Base-by-base conservation (phyloP, 2,113 vertebrate species). In the Ammodramus savannarum region DNA sequence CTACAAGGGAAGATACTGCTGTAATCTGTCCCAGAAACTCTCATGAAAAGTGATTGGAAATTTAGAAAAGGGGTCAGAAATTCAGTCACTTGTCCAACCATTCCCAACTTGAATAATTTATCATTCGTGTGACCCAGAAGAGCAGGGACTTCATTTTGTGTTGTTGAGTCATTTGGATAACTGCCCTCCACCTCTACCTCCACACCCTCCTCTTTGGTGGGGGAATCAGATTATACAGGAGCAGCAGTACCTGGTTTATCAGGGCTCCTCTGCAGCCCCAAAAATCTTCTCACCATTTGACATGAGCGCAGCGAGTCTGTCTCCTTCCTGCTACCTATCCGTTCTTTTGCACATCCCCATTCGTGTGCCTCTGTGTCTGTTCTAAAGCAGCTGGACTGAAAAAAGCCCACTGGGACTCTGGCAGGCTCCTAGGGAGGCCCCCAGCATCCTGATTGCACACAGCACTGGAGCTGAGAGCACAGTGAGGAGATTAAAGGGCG, bases 331-430 rank as follows among this genome's bases (percentile, higher is more conserved):
- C 21, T 61, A 19, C 21, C 39, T 43, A 3, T 17, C 63, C 0
- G 5, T 80, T 76, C 31, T 63, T 83, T n/a, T 4, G 0, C 48
- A 38, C 0, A 0, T 25, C 18, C 17, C 31, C 0, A 0, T 13
- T 16, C 1, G 0, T 21, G 26, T 32, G 10, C 15, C 7, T 71
- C 39, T 22, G 31, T 5, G 13, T 32, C 38, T 51, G 19, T 48
- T 78, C 59, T 31, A 58, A 52, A 84, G 41, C 43, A 36, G 16
- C 0, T 51, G 23, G 62, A 62, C 18, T 0, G 4, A 21, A 23
- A 65, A 26, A 65, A 59, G 8, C 38, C 52, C 4, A 1, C 5
- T 11, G 12, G 69, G 58, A 19, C 51, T 74, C 71, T 88, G 55
- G 16, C 43, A 44, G 26, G 36, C 66, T 89, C 18, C 83, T 29